Percentiles rank a stretch among this genome's conserved stretches.
Evolutionary conservation across 1,140 invertebrate genomes (phyloP).

Genomic region (Delia radicum): DNA sequence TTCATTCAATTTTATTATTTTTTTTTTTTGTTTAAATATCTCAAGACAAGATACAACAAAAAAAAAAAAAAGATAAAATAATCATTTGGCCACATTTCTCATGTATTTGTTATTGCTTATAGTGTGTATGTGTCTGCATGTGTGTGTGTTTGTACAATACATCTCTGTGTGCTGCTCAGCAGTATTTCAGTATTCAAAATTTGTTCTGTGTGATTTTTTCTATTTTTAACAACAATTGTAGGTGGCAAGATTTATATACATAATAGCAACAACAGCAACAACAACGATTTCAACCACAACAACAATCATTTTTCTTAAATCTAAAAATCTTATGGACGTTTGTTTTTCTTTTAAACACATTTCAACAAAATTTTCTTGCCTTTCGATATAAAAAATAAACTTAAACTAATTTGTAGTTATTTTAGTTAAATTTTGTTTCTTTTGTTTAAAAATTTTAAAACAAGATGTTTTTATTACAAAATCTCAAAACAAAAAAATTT

Average conservation of each 20-base stretch:
- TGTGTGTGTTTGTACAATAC: not conserved
- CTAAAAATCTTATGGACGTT: not conserved
- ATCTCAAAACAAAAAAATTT: not conserved
- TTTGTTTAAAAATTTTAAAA: not conserved
- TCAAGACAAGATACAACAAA: too few relatives aligned
- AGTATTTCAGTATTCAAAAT: too few relatives aligned
- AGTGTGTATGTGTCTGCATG: not conserved
- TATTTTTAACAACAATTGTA: constrained; percentile 23
- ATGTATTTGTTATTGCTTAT: too few relatives aligned
- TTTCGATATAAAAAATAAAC: not conserved
- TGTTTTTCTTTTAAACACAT: not conserved
- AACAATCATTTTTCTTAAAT: not conserved
- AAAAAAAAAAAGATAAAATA: too few relatives aligned
- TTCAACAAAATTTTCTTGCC: not conserved
- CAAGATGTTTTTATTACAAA: not conserved
- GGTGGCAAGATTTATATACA: not conserved
- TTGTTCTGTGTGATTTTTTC: not conserved
- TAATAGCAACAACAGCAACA: not conserved
- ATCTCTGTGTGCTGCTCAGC: too few relatives aligned
- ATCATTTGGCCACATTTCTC: too few relatives aligned
- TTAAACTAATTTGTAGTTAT: not conserved
- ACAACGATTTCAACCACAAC: not conserved
- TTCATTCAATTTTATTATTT: too few relatives aligned
- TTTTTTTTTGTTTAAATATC: not conserved
- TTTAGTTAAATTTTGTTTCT: not conserved